Base-by-base conservation (phyloP, 2,797 vertebrate species). In the Toxotes lorentzi region DNA sequence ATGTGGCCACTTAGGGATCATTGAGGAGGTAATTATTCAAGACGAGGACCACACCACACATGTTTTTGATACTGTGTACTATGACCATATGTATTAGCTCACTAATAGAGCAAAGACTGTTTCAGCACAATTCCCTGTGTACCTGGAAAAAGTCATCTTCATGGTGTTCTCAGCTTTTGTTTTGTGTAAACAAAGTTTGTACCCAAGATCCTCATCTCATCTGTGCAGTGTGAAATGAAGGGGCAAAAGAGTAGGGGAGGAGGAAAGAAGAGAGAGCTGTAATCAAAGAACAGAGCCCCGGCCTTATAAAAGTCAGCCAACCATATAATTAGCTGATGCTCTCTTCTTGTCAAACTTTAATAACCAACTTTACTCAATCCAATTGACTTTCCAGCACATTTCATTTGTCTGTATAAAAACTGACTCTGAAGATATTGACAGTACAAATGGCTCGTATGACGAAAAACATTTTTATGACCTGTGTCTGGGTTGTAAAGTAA, bases 21-120 rank as follows among this genome's bases (percentile, higher is more conserved):
- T 66, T 43, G 71, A 80, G 74, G 82, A 85, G 48, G 71, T 77
- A 69, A 86, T 92, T 86, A 83, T 74, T 64, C 9, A 7, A 73
- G 62, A 57, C 70, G 54, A 75, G 65, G 73, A 77, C 61, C 80
- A 66, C 81, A 47, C 65, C 72, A 83, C 83, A 87, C 82, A 79
- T 91, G 87, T 83, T 88, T 86, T 78, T 88, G 63, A 87, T 90
- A 62, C 64, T 50, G 62, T 84, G 79, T 85, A 38, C 75, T 86
- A 61, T 82, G 83, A 83, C 82, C 71, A 45, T 67, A 84, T 85
- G 51, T 27, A 69, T 81, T 85, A 81, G 78, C 75, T 86, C 61
- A 43, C 70, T 35, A 62, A 66, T 23, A 41, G 38, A 79, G 56
- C 51, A 60, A 53, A 68, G 32, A 60, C 72, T 0, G 16, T 79